Base-by-base conservation (phyloP, 2,113 vertebrate genomes). In the Epinephelus cyanopodus region DNA sequence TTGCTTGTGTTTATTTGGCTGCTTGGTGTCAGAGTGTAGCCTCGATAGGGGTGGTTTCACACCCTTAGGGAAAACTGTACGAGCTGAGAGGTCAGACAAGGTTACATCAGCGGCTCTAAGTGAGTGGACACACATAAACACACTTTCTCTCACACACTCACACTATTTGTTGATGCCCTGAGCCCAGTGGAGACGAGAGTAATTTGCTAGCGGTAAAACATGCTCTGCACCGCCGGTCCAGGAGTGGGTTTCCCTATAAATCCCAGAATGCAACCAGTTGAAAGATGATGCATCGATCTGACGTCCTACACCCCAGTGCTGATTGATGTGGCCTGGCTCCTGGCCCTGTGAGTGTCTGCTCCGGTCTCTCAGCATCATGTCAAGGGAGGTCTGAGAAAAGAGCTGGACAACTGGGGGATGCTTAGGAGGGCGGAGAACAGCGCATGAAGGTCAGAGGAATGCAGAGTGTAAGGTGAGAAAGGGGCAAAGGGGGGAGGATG, bases 261-360 rank as follows among this genome's bases (percentile, higher is more conserved):
- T 90, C 86, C 81, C 77, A 78, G 50, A 75, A 67, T 83, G 72
- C 50, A 80, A 92, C 83, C 89, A 86, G 80, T 83, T 83, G 89
- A 88, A 87, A 79, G 77, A 79, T 90, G 88, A 92, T 87, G 87
- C 88, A 93, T 93, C 50, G 77, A 92, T 92, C 87, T 92, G 89
- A 92, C 89, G 39, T 77, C 71, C 78, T 64, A 23, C 70, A 50
- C 87, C 86, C 83, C 47, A 45, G 62, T 61, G 63, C 68, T 92
- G 92, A 94, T 91, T 92, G 92, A 93, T 92, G 91, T 85, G 82
- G 79, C 76, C 83, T 90, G 88, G 90, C 82, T 87, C 71, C 77
- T 79, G 84, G 83, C 82, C 88, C 76, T 48, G 67, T 29, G 58
- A 87, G 82, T 79, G 88, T 79, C 83, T 88, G 79, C 87, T 82